Conservation (phyloP, 2,888 invertebrate species). For the Ornithoptera priamus region DNA sequence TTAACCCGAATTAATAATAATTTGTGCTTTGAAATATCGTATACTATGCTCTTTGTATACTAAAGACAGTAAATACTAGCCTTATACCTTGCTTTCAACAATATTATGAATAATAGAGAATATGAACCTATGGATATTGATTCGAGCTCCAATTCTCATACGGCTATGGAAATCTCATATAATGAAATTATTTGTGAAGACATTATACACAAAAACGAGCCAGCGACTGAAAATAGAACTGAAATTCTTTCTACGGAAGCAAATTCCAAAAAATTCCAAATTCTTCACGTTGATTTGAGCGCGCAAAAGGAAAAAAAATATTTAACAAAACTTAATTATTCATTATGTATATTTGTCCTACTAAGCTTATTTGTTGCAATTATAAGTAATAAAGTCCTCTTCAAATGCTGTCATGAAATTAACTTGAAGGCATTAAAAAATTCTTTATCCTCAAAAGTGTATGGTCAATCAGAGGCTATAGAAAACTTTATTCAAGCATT, state of each 20-base stretch:
- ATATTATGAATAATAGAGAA: constrained; percentile 41
- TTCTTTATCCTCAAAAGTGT: constrained; percentile 48
- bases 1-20: not conserved
- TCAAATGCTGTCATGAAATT: constrained; percentile 53
- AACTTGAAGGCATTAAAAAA: constrained; percentile 42
- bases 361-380: constrained; percentile 41
- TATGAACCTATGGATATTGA: constrained; percentile 73
- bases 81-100: not conserved
- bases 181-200: constrained; percentile 33
- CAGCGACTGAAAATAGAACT: not conserved
- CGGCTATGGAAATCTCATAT: constrained; percentile 58
- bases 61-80: not conserved
- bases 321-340: not conserved
- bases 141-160: constrained; percentile 55
- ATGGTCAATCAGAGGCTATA: constrained; percentile 59
- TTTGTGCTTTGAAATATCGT: not conserved
- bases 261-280: constrained; percentile 6
- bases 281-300: constrained; percentile 12
- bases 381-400: constrained; percentile 44
- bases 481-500: constrained; percentile 49
- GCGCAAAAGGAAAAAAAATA: not conserved
- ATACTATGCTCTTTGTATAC: not conserved
- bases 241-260: not conserved
- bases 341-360: constrained; percentile 7
- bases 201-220: not conserved